Conservation (phyloP, 2,113 vertebrate species). For the Phoenicopterus ruber region DNA sequence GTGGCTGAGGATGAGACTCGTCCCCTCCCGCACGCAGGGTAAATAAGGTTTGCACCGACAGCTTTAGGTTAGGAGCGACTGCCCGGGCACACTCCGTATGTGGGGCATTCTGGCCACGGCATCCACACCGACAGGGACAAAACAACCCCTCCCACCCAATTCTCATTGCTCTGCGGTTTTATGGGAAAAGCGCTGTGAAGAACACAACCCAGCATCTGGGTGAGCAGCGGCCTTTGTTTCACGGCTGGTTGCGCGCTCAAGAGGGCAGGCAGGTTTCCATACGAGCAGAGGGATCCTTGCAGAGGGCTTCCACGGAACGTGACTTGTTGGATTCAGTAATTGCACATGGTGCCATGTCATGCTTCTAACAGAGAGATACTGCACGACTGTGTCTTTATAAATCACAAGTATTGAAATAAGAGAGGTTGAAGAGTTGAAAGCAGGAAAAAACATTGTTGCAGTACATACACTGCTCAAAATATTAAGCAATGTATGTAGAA, state of each 20-base stretch:
- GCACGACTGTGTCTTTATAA: background rate
- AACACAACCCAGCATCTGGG: background rate
- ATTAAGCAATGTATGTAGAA: background rate
- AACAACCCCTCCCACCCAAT: background rate
- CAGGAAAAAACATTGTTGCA: background rate
- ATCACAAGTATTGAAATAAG: background rate
- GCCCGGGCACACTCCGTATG: rapidly evolving
- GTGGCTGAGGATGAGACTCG: background rate
- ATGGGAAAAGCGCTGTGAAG: background rate
- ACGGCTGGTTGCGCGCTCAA: background rate
- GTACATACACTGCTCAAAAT: background rate
- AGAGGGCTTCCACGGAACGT: background rate
- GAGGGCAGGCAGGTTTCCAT: background rate
- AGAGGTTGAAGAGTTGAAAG: background rate
- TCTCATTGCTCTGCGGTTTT: background rate
- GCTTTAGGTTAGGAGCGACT: background rate
- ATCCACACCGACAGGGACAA: background rate
- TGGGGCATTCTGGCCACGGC: background rate
- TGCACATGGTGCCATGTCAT: rapidly evolving
- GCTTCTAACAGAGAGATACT: background rate
- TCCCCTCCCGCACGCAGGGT: too few relatives aligned
- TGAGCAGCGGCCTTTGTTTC: background rate
- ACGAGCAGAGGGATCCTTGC: rapidly evolving
- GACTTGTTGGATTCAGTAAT: background rate
- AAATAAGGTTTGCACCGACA: background rate